These are phyloP conservation scores for Prunella fulvescens DNA, from an alignment of 2,113 vertebrate genomes.

Conservation along the genomic window DNA sequence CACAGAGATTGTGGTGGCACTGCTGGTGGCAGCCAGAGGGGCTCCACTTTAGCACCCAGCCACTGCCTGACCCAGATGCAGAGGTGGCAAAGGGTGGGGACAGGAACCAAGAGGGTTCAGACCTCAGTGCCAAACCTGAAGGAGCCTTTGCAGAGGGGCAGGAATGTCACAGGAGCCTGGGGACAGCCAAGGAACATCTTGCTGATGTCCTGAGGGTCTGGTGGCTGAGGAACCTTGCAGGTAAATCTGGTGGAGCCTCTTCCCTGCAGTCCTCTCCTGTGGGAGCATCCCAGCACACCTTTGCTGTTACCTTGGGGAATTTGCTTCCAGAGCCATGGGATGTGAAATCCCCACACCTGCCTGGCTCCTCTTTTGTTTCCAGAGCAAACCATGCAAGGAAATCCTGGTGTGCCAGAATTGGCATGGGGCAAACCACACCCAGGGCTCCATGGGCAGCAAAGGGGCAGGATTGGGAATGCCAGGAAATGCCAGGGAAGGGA, in stretches of 20 bases:
- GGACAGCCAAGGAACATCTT: background rate
- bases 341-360: background rate
- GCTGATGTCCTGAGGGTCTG: background rate
- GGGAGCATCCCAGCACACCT: background rate
- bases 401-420: accelerated
- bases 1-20: background rate
- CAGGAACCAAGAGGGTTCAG: background rate
- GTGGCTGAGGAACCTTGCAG: background rate
- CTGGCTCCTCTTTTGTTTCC: background rate
- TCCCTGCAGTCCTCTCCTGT: background rate
- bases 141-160: background rate
- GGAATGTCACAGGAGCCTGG: background rate
- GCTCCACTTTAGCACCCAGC: background rate
- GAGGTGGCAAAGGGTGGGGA: background rate
- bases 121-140: background rate
- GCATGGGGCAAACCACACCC: accelerated
- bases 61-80: background rate
- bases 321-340: background rate
- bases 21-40: background rate
- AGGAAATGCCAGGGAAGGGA: background rate
- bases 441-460: background rate
- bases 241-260: background rate
- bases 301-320: background rate
- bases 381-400: background rate
- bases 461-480: background rate